Evolutionary conservation across 2,888 invertebrate species (phyloP).

Genomic region (Apamea epomidion): DNA sequence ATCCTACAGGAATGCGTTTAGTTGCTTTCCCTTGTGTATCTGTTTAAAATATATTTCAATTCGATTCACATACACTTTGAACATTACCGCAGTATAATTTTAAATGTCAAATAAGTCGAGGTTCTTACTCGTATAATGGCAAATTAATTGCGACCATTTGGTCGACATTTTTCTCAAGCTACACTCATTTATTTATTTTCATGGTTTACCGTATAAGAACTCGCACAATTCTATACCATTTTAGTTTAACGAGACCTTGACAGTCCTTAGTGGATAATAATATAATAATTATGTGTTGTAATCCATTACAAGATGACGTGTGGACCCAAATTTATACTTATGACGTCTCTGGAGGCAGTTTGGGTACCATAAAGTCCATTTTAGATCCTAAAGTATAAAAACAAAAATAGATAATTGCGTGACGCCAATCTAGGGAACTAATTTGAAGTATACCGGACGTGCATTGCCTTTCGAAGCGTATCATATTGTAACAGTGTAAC

Average conservation of each 20-base stretch:
- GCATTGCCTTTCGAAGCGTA: conserved; percentile 46
- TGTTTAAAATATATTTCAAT: conserved; percentile 47
- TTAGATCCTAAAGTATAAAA: conserved; percentile 60
- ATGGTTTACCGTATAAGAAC: conserved; percentile 75
- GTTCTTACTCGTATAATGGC: conserved; percentile 51
- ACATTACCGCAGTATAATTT: conserved; percentile 44
- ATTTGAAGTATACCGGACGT: conserved; percentile 59
- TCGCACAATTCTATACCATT: conserved; percentile 72
- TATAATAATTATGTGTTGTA: conserved; percentile 79
- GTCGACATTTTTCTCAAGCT: conserved; percentile 66
- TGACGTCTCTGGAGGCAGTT: conserved; percentile 80
- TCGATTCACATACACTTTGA: conserved; percentile 35
- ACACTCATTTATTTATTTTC: conserved; percentile 69
- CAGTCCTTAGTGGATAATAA: conserved; percentile 81
- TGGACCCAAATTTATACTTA: conserved; percentile 82
- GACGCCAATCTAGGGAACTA: conserved; percentile 65
- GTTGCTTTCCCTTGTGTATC: conserved; percentile 27
- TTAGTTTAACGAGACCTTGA: conserved; percentile 77
- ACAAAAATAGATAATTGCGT: conserved; percentile 64
- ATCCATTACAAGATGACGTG: conserved; percentile 81
- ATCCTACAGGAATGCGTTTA: conserved; percentile 52
- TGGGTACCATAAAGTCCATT: conserved; percentile 71
- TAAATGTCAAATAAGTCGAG: conserved; percentile 49
- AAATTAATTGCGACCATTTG: conserved; percentile 62
- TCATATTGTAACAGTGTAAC: conserved; percentile 50